These are phyloP conservation scores for Chromoteleia sp. DNA, from an alignment of 2,888 invertebrate species.

Conservation along the genomic window DNA sequence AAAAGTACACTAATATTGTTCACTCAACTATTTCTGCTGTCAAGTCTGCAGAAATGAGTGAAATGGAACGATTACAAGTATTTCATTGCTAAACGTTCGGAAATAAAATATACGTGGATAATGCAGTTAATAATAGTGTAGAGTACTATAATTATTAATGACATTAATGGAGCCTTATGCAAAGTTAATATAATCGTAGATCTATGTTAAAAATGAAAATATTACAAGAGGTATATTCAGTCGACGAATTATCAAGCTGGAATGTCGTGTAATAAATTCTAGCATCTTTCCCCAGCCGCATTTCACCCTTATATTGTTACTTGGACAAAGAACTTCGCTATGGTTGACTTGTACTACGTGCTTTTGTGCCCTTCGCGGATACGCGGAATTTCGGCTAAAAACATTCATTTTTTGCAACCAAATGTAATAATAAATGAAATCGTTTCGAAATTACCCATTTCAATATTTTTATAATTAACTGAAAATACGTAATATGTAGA, in stretches of 20 bases:
- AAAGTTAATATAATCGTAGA: neutral
- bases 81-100: no score
- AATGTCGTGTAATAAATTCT: slow-evolving; percentile 83
- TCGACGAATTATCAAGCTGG: slow-evolving; percentile 82
- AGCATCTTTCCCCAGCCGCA: slow-evolving; percentile 77
- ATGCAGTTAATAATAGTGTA: no score
- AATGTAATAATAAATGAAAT: slow-evolving; percentile 4
- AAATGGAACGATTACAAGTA: no score
- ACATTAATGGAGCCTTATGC: neutral
- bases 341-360: slow-evolving; percentile 79
- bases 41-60: no score
- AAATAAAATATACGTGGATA: no score
- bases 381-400: slow-evolving; percentile 34
- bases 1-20: no score
- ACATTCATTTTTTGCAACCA: slow-evolving; percentile 13
- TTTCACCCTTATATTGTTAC: slow-evolving; percentile 83
- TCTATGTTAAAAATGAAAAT: slow-evolving; percentile 71
- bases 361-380: slow-evolving; percentile 74
- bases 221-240: slow-evolving; percentile 65
- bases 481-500: no score
- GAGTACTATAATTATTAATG: no score
- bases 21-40: no score
- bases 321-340: slow-evolving; percentile 82
- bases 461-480: no score
- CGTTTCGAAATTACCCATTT: no score